Base-by-base conservation (phyloP, 2,113 vertebrate genomes). In the Platysteira castanea region DNA sequence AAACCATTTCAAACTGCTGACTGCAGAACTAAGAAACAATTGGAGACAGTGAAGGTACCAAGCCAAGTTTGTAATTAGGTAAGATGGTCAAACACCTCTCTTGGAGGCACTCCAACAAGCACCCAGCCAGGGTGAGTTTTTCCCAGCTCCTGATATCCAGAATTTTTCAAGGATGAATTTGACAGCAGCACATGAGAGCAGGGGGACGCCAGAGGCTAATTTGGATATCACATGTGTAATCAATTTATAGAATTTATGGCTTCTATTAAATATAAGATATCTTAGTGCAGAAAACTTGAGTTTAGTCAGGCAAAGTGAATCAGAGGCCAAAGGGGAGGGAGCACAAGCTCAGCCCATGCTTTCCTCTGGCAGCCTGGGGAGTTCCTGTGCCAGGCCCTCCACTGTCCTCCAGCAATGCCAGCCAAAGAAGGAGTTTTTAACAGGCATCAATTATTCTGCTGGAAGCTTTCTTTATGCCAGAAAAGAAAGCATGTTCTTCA, bases 221-320 rank as follows among this genome's bases (percentile, higher is more conserved):
- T 0, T 46, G 47, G 75, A 2, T 42, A 50, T 9, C 28, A 15
- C 0, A 0, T 26, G 17, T 44, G 24, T 31, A 13, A 73, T 15
- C 35, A 42, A 23, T 30, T 68, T 4, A 68, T 2, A 46, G 53
- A 82, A 49, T 44, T 71, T 20, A 53, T 7, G 6, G 33, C 26
- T 70, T 39, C n/a, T 68, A 1, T 52, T 60, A 35, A 60, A 59
- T 10, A 6, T 24, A n/a, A 39, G 27, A 73, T 85, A 20, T 17
- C 28, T 73, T 76, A 70, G 63, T 65, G 61, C 63, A 37, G 24
- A 13, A 44, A 46, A 65, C 37, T 39, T 76, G 16, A 30, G 53
- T 73, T 87, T 49, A 52, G 42, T 22, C 16, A 28, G 28, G 22
- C 59, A n/a, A 44, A 91, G 41, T 24, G 44, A 89, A 53, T 12